Conservation (phyloP, 2,797 vertebrate species). For the Calcarius lapponicus region DNA sequence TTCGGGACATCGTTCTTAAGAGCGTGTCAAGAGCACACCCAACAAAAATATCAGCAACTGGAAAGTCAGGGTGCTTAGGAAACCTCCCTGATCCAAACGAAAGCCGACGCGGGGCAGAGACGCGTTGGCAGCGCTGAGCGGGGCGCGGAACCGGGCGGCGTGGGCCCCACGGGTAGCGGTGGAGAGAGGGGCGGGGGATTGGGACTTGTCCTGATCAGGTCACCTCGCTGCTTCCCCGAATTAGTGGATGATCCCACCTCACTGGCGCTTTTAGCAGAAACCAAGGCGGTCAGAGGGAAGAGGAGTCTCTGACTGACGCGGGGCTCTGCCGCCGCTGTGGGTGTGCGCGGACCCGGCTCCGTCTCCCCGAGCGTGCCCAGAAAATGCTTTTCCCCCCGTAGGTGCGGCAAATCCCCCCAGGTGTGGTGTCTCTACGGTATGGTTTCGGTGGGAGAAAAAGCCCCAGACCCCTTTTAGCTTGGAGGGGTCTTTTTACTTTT, state of each 20-base stretch:
- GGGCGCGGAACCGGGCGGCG: not conserved
- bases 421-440: not conserved
- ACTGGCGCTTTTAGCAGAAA: not conserved
- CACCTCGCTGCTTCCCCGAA: not conserved
- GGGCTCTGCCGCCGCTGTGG: not conserved
- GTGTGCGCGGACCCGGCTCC: not conserved
- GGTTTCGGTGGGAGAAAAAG: not conserved
- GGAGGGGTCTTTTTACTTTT: not conserved
- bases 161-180: not conserved
- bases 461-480: not conserved
- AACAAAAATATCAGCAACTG: not conserved
- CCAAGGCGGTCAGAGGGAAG: not conserved
- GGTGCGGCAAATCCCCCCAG: not conserved
- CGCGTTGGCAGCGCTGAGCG: not conserved
- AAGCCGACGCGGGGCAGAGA: not conserved
- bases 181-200: not conserved
- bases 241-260: not conserved
- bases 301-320: too few relatives aligned
- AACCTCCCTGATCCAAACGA: not conserved
- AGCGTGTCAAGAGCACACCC: not conserved
- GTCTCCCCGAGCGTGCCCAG: fast-evolving
- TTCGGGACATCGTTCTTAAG: not conserved
- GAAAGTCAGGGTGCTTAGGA: not conserved
- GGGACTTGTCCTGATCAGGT: not conserved
- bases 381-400: not conserved